phyloP scores from a whole-genome alignment of 2,888 invertebrate genomes.

The Pseudococcus viburni region DNA sequence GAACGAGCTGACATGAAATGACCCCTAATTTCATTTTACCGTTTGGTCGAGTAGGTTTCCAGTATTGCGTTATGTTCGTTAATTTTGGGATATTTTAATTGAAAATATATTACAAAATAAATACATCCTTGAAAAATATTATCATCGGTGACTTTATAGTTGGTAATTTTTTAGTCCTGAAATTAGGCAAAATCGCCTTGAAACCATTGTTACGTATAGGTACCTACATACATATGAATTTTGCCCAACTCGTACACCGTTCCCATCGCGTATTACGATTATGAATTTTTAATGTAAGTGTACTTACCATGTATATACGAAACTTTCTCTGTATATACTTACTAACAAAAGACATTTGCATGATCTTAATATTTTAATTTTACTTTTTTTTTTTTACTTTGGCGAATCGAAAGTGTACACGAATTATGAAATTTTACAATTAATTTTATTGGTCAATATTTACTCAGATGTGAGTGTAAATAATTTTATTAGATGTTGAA shows the following conservation, averaged over 20 bases:
- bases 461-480: background rate
- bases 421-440: background rate
- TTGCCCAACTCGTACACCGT: background rate
- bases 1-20: constrained; percentile 54
- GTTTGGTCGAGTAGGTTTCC: constrained; percentile 31
- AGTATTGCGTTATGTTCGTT: constrained; percentile 20
- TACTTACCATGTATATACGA: background rate
- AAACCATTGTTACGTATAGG: constrained; percentile 9
- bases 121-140: constrained; percentile 53
- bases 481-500: background rate
- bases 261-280: constrained; percentile 31
- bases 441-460: background rate
- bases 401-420: background rate
- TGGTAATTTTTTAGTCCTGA: background rate
- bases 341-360: constrained; percentile 16
- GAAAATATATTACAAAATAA: constrained; percentile 48
- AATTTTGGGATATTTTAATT: constrained; percentile 40
- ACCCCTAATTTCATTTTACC: constrained; percentile 55
- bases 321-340: constrained; percentile 26
- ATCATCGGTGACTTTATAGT: background rate
- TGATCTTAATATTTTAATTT: background rate
- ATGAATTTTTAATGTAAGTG: background rate
- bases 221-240: background rate
- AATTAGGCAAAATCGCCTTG: constrained; percentile 18
- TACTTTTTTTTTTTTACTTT: background rate